Base-by-base conservation (phyloP, 1,140 invertebrate species). In the Drosophila bocki region DNA sequence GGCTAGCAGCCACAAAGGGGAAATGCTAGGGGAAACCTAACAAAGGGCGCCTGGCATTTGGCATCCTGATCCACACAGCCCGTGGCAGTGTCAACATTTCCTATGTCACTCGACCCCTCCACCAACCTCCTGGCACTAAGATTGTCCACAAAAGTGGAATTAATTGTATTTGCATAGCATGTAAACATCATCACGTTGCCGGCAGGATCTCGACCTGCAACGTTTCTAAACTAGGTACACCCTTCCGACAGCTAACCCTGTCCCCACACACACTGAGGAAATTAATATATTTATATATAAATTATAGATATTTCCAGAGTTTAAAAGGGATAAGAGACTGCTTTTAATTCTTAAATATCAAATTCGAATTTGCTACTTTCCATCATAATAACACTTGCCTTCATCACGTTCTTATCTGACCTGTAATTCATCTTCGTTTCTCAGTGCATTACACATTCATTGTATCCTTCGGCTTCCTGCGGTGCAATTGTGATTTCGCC, bases 81-180 rank as follows among this genome's bases (percentile, higher is more conserved):
- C 47, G 64, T 59, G 74, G 63, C 64, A 75, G 65, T 86, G 82
- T 82, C 71, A 84, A 80, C 69, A 78, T 71, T 79, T 86, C 82
- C 75, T 63, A 48, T 85, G 47, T 33, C 65, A 70, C 65, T 78
- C 64, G 44, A 39, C 51, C 61, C 50, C 45, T 57, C 37, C 76
- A 41, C 56, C 41, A 8, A 26, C 70, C 41, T 60, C 56, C 74
- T 47, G 56, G 72, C 48, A 80, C 67, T 67, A 60, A 83, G 84
- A 87, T 80, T 87, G 84, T 64, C 80, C 84, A 87, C 84, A 87
- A 88, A 79, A 84, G 84, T 84, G 77, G 84, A 87, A 88, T 88
- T 87, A 87, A 87, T 87, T 87, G 84, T 87, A 87, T 87, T 87
- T 88, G 84, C 85, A 88, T 88, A 88, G 84, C 68, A 88, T 84